Evolutionary conservation across 2,113 vertebrate genomes (phyloP).

Genomic region (Phalacrocorax pelagicus): DNA sequence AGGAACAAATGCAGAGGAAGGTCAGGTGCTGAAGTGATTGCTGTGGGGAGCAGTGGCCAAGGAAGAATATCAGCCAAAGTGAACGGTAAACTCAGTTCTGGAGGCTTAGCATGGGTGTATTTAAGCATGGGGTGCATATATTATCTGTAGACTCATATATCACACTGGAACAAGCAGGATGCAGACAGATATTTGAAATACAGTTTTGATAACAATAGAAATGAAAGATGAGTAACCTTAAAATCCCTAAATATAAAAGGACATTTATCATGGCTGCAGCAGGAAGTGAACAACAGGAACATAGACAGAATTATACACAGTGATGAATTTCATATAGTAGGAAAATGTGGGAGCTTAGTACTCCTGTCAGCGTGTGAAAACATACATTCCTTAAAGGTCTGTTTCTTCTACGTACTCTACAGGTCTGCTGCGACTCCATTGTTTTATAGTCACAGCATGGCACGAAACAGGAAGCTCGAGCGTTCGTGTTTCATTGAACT

Average conservation of each 20-base stretch:
- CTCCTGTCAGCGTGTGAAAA: neutral
- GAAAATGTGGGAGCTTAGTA: neutral
- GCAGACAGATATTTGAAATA: slow-evolving; percentile 4
- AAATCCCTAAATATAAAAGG: slow-evolving; percentile 46
- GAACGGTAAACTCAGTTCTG: neutral
- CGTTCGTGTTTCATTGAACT: neutral
- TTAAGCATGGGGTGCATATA: neutral
- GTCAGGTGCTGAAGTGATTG: neutral
- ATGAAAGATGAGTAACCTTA: slow-evolving; percentile 62
- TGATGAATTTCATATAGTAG: neutral
- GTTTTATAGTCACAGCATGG: neutral
- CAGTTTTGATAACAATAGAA: slow-evolving; percentile 66
- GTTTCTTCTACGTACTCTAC: neutral
- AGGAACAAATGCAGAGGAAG: neutral
- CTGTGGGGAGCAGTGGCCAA: neutral
- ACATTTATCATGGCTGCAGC: slow-evolving; percentile 40
- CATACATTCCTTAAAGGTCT: neutral
- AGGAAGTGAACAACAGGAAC: slow-evolving; percentile 31
- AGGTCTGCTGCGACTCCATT: neutral
- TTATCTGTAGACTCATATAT: neutral
- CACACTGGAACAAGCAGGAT: neutral
- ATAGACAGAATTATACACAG: slow-evolving; percentile 2
- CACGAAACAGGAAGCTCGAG: neutral
- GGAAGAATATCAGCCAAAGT: neutral
- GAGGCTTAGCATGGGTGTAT: neutral